These are phyloP conservation scores for Anisognathus igniventris DNA, from an alignment of 2,797 vertebrate genomes.

Conservation along the genomic window DNA sequence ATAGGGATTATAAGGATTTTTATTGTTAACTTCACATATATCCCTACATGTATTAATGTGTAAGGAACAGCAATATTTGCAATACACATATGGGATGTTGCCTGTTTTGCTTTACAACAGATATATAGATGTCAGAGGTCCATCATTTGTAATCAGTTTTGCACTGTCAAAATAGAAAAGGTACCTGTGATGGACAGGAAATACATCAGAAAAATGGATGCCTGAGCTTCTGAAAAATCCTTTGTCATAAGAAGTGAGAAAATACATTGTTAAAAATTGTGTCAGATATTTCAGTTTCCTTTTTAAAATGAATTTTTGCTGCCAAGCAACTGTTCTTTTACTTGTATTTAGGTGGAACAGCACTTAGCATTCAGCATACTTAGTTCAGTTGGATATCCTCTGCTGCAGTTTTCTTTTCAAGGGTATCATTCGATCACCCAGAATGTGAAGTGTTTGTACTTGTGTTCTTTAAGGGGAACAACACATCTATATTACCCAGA, in stretches of 20 bases:
- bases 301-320: background rate
- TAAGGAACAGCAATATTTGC: background rate
- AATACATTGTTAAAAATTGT: slow-evolving; percentile 3
- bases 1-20: background rate
- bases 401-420: slow-evolving; percentile 27
- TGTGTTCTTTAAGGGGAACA: slow-evolving; percentile 44
- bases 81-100: background rate
- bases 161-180: background rate
- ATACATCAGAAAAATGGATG: slow-evolving; percentile 10
- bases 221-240: background rate
- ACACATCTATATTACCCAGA: slow-evolving; percentile 43
- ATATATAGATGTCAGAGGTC: background rate
- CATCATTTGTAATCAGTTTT: slow-evolving; percentile 5
- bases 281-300: background rate
- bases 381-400: background rate
- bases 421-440: slow-evolving; percentile 33
- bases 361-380: slow-evolving; percentile 11
- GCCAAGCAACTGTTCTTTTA: slow-evolving; percentile 4
- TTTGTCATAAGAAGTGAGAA: slow-evolving; percentile 13
- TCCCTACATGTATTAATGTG: background rate
- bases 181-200: slow-evolving; percentile 2
- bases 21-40: background rate
- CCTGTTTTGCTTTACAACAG: background rate
- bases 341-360: background rate
- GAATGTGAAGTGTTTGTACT: slow-evolving; percentile 43